These are phyloP conservation scores for Lathronympha strigana DNA, from an alignment of 2,888 invertebrate genomes.

Conservation along the genomic window DNA sequence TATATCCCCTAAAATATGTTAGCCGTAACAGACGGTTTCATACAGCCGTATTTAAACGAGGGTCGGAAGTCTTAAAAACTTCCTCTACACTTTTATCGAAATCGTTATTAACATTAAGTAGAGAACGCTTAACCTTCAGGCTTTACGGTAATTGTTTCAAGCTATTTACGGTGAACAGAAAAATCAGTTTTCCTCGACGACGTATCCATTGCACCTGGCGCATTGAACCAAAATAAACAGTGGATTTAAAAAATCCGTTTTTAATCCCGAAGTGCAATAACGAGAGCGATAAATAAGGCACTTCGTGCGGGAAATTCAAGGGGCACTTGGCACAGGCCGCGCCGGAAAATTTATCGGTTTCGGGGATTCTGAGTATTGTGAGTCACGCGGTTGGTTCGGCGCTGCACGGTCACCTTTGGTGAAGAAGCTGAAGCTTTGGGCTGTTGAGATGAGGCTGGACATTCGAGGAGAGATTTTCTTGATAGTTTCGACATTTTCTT, in stretches of 20 bases:
- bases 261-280: conserved; percentile 26
- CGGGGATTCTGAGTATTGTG: conserved; percentile 30
- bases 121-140: too few relatives aligned
- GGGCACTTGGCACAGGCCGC: conserved; percentile 33
- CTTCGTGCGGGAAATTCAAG: conserved; percentile 36
- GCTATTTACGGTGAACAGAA: neutral
- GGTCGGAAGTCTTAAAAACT: too few relatives aligned
- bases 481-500: too few relatives aligned
- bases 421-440: neutral
- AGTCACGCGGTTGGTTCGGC: conserved; percentile 22
- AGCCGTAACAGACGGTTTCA: too few relatives aligned
- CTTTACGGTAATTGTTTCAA: neutral
- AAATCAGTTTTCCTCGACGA: neutral
- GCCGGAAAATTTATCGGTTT: conserved; percentile 34
- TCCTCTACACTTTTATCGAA: too few relatives aligned
- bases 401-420: neutral
- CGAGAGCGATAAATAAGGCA: conserved; percentile 33
- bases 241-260: conserved; percentile 31
- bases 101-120: too few relatives aligned
- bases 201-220: conserved; percentile 32
- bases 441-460: neutral
- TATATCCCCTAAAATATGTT: too few relatives aligned
- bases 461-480: neutral
- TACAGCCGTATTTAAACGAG: too few relatives aligned
- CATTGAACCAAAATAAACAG: conserved; percentile 31